Conservation (phyloP, 1,140 invertebrate genomes). For the Megathymus violae region DNA sequence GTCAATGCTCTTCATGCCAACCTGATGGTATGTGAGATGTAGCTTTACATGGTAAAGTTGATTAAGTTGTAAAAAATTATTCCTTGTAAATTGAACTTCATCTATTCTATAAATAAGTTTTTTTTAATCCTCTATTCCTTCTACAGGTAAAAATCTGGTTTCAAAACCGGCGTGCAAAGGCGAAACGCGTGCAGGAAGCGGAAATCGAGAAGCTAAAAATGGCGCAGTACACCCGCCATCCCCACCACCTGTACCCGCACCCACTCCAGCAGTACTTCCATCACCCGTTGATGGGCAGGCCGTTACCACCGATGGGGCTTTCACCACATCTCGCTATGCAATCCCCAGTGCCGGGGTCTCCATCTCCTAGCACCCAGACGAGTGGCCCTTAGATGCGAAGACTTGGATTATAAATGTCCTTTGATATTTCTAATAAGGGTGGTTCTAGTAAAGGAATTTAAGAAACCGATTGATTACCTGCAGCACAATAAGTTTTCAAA, state of each 20-base stretch:
- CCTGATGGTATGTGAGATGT: too few relatives aligned
- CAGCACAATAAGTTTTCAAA: too few relatives aligned
- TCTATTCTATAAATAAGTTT: conserved; percentile 1
- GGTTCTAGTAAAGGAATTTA: too few relatives aligned
- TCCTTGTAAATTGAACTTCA: too few relatives aligned
- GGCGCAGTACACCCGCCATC: conserved; percentile 85
- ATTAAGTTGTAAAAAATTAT: too few relatives aligned
- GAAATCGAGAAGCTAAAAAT: conserved; percentile 95
- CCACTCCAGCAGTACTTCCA: conserved; percentile 80
- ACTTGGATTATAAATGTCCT: background rate
- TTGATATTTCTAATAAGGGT: too few relatives aligned
- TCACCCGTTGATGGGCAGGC: conserved; percentile 74
- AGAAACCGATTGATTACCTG: too few relatives aligned
- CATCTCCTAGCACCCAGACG: conserved; percentile 63
- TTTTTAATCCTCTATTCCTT: conserved; percentile 51
- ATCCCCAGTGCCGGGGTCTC: conserved; percentile 64
- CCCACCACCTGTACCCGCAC: conserved; percentile 79
- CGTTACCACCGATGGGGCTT: conserved; percentile 69
- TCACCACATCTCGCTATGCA: conserved; percentile 74
- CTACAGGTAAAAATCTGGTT: conserved; percentile 98
- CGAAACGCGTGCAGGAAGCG: conserved; percentile 96
- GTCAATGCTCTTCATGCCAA: too few relatives aligned
- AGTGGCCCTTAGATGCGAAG: conserved; percentile 30
- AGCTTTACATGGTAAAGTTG: too few relatives aligned
- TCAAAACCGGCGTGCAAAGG: conserved; percentile 97